phyloP scores from a whole-genome alignment of 1,140 invertebrate species.

The Drosophila virilis region DNA sequence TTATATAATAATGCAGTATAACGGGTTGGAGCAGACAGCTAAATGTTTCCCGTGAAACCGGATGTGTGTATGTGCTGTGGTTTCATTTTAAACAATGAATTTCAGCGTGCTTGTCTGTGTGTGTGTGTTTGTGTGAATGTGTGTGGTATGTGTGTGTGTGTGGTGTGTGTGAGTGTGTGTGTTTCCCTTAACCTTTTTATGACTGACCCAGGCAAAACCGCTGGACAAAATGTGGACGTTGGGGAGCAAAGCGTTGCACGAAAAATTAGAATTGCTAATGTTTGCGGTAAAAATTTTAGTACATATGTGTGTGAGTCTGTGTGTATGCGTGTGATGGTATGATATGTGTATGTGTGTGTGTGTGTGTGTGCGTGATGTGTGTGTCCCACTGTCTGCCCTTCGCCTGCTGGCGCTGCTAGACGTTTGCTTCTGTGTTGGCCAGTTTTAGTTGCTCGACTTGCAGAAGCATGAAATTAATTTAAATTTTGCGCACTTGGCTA shows the following conservation, averaged over 20 bases:
- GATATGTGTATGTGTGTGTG: slow-evolving; percentile 13
- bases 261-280: slow-evolving; percentile 75
- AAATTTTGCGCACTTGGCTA: slow-evolving; percentile 76
- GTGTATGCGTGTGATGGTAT: slow-evolving; percentile 1
- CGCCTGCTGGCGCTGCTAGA: slow-evolving; percentile 2
- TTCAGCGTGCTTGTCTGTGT: slow-evolving; percentile 30
- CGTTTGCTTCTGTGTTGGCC: slow-evolving; percentile 50
- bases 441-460: slow-evolving; percentile 67
- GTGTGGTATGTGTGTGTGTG: slow-evolving; percentile 10
- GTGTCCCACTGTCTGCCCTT: slow-evolving; percentile 38
- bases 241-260: slow-evolving; percentile 50
- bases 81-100: slow-evolving; percentile 74
- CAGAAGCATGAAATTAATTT: slow-evolving; percentile 74
- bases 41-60: slow-evolving; percentile 74
- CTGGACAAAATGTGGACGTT: slow-evolving; percentile 32
- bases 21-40: slow-evolving; percentile 52
- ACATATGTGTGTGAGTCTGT: slow-evolving; percentile 7
- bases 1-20: slow-evolving; percentile 46
- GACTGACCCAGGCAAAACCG: slow-evolving; percentile 62
- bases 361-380: not conserved
- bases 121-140: slow-evolving; percentile 13
- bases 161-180: slow-evolving; percentile 14
- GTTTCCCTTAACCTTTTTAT: slow-evolving; percentile 70
- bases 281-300: slow-evolving; percentile 71
- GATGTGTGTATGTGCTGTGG: slow-evolving; percentile 61